Conservation (phyloP, 2,888 invertebrate species). For the Acrocyrtus sp. region DNA sequence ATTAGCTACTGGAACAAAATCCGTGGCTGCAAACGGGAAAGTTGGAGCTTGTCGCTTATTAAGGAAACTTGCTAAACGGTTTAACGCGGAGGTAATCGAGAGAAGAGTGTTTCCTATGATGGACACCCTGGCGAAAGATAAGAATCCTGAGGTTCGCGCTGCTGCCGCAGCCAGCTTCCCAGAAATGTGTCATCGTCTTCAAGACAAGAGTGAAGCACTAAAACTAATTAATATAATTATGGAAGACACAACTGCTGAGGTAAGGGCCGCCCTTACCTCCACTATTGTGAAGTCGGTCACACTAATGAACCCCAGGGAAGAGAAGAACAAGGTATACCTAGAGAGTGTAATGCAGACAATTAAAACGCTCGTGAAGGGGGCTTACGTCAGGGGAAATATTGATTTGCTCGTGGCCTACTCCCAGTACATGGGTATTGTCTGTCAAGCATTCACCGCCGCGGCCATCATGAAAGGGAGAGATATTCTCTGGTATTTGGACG, state of each 20-base stretch:
- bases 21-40: conserved; percentile 10
- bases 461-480: conserved; percentile 43
- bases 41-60: conserved; percentile 31
- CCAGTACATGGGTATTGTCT: conserved; percentile 45
- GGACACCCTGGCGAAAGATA: conserved; percentile 34
- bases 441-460: conserved; percentile 16
- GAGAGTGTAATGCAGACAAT: conserved; percentile 46
- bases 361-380: conserved; percentile 55
- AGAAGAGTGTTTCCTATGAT: conserved; percentile 46
- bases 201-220: conserved; percentile 42
- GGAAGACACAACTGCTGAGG: conserved; percentile 26
- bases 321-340: conserved; percentile 29
- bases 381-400: conserved; percentile 45
- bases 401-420: conserved; percentile 52
- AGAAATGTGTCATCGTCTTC: conserved; percentile 43
- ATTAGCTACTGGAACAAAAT: neutral
- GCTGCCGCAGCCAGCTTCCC: conserved; percentile 44
- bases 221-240: conserved; percentile 41
- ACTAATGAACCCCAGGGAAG: conserved; percentile 25
- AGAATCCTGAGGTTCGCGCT: conserved; percentile 35
- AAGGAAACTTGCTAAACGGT: conserved; percentile 21
- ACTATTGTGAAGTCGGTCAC: conserved; percentile 37
- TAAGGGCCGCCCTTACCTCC: conserved; percentile 17
- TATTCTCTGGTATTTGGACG: conserved; percentile 60
- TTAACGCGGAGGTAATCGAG: conserved; percentile 33